These are phyloP conservation scores for Aurelia sp. DNA, from an alignment of 30 jellyfish, hydroid and myxozoan species.

Conservation along the genomic window DNA sequence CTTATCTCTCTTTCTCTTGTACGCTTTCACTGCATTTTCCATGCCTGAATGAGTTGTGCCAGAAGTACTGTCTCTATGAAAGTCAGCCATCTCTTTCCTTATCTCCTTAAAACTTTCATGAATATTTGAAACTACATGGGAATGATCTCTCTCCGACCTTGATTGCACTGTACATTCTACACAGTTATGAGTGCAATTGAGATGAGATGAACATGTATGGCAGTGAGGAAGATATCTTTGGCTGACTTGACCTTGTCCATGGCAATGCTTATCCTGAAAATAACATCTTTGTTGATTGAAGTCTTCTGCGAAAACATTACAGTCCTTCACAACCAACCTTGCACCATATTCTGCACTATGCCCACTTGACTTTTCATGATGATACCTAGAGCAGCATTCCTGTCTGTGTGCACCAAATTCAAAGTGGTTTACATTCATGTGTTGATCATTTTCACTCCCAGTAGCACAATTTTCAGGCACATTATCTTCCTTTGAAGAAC, in stretches of 20 bases:
- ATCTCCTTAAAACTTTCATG: constrained; percentile 52
- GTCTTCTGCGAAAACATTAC: neutral
- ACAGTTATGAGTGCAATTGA: neutral
- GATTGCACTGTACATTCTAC: neutral
- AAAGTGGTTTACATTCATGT: neutral
- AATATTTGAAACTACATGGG: constrained; percentile 19
- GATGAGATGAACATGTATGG: neutral
- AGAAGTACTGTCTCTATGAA: neutral
- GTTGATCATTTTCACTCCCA: neutral
- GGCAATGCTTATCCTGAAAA: neutral
- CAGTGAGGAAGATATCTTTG: neutral
- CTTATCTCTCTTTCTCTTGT: constrained; percentile 3
- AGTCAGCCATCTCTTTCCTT: constrained; percentile 48
- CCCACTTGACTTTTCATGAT: neutral
- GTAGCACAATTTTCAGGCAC: neutral
- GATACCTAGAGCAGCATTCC: neutral
- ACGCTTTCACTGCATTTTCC: neutral
- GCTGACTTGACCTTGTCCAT: neutral
- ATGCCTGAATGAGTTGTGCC: neutral
- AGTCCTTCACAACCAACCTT: neutral
- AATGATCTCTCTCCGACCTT: neutral
- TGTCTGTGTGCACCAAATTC: neutral
- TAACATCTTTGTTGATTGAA: neutral
- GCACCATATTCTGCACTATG: neutral
- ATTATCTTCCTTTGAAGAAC: neutral